Evolutionary conservation across 2,797 vertebrate genomes (phyloP), one percentile per base, ranked within the genome.

Genomic region (Silurus lanzhouensis): DNA sequence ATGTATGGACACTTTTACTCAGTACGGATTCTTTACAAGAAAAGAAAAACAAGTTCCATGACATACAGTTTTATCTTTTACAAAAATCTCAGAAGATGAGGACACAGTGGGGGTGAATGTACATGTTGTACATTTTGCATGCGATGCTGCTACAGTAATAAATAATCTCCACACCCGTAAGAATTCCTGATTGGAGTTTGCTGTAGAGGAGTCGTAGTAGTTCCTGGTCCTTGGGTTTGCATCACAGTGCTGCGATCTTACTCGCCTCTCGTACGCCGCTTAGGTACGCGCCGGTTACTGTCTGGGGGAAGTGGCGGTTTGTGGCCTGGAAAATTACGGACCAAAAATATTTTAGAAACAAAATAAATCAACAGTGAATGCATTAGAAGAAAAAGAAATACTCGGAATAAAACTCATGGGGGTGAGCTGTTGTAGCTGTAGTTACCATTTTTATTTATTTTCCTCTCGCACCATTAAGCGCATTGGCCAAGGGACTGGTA

Each of bases 221-320:
- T 4, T 57, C 80, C 52, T 55, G 0, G 25, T 70, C 55, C 5
- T 22, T 68, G 7, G 6, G 19, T 14, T 44, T 13, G 55, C 0
- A 58, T 94, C 91, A 96, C 89, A 93, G 95, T 20, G 96, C 96
- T 64, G 97, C 94, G 90, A 99, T 99, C 95, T 99, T 99, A 94
- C 98, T 99, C 0, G 98, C 98, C 94, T 99, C 98, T 91, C 98
- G 93, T 88, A 99, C 96, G 0, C 98, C 98, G 63, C 98, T 99
- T 93, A 99, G 91, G 91, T 99, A 99, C 64, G 98, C 98, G 70
- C 98, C 98, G 1, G 98, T 98, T 84, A 99, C 98, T 0, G 98
- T 99, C 89, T 99, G 98, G 88, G 98, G 98, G 89, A 99, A 99
- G 93, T 99, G 98, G 84, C 98, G 95, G 89, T 99, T 99, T 85